A percentile compares a stretch with the other conserved stretches of the same genome.
These are phyloP conservation scores for Procavia capensis DNA, from an alignment of 2,113 vertebrate genomes.

Conservation along the genomic window DNA sequence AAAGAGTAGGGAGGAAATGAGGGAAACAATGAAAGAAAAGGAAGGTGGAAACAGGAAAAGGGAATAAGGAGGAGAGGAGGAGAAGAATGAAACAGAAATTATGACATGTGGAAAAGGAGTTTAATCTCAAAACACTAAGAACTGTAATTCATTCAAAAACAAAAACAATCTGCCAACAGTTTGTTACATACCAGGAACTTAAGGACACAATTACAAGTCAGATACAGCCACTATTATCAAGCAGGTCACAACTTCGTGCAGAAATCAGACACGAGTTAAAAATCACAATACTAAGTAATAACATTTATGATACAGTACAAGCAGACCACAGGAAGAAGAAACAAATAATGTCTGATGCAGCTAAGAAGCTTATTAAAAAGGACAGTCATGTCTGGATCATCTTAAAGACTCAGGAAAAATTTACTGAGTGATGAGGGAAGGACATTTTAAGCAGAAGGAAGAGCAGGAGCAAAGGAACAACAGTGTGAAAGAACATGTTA, in stretches of 20 bases:
- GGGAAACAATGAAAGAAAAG: neutral
- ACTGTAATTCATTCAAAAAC: neutral
- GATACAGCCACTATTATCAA: neutral
- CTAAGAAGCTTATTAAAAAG: neutral
- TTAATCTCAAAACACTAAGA: conserved; percentile 8
- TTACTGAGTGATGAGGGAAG: neutral
- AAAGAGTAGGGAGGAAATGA: neutral
- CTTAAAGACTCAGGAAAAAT: neutral
- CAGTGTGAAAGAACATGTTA: neutral
- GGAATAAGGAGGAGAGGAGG: neutral
- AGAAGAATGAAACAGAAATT: neutral
- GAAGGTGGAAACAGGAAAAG: neutral
- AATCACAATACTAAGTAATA: neutral
- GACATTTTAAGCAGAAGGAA: conserved; percentile 1
- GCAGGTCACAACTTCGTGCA: neutral
- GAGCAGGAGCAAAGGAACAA: neutral
- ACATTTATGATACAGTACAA: neutral
- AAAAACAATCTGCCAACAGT: neutral
- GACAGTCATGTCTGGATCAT: neutral
- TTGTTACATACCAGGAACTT: neutral
- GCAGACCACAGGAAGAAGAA: neutral
- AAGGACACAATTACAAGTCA: conserved; percentile 16
- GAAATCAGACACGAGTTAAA: neutral
- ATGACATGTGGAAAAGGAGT: neutral
- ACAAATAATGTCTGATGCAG: neutral